Evolutionary conservation across 2,888 invertebrate genomes (phyloP), one percentile per base, ranked within the genome.

Genomic region (Drosophila atroscutellata): DNA sequence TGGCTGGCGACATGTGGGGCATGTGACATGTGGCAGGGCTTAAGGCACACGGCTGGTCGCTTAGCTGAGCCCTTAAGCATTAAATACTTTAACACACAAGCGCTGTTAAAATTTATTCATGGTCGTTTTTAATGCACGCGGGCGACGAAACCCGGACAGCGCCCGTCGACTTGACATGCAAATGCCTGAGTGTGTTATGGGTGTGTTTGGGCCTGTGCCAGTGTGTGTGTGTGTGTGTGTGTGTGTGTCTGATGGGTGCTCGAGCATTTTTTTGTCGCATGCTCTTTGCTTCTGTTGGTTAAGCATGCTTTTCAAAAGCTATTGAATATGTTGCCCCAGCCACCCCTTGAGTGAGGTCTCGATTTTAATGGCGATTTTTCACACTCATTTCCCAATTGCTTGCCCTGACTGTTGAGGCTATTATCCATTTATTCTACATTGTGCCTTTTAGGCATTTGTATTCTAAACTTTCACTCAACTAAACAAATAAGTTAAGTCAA

Each of bases 51-150:
- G 79, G 86, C 84, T 80, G 89, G 86, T 85, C 86, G 77, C 83
- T 73, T 73, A 64, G 72, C 76, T 82, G 83, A 89, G 86, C 87
- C 85, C 80, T 89, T 89, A 86, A 86, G 89, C 83, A 86, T 86
- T 89, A 86, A 86, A 86, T 86, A 84, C 89, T 89, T 86, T 86
- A 86, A 89, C 89, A 89, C 85, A 86, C 89, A 85, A 79, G 85
- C 86, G 88, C 77, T 77, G 83, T 86, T 88, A 81, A 85, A 85
- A 85, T 85, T 85, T 85, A 85, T 85, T 88, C 85, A 85, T 85
- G 88, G 86, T 60, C 86, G 88, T 83, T 85, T 86, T 85, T 88
- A 85, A 88, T 83, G 73, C 86, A 73, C 42, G 64, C 73, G 69
- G 78, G 77, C 63, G 36, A 69, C 63, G 75, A 77, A 50, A 28